A percentile compares a stretch with the other conserved stretches of the same genome.
Evolutionary conservation across 2,797 vertebrate species (phyloP).

Genomic region (Amniataba percoides): DNA sequence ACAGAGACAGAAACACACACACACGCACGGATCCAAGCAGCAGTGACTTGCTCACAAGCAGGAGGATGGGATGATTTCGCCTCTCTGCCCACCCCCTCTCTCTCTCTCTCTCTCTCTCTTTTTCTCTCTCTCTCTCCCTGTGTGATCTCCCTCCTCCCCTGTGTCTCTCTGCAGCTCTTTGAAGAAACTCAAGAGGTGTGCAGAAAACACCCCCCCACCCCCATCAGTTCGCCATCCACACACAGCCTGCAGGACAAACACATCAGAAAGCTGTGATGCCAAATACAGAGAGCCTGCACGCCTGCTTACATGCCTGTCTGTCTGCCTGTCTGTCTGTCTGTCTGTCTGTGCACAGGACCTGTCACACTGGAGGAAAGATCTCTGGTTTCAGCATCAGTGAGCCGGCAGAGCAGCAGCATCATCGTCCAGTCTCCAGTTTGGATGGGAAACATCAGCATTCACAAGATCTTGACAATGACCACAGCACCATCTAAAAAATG

Average conservation of each 20-base stretch:
- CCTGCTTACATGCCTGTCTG: no score
- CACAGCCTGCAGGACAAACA: conserved; percentile 45
- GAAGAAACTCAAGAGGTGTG: conserved; percentile 81
- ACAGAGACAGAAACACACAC: no score
- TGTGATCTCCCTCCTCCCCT: conserved; percentile 67
- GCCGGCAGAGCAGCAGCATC: neutral
- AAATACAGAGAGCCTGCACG: conserved; percentile 18
- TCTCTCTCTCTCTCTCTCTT: neutral
- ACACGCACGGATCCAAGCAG: conserved; percentile 40
- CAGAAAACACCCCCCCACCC: conserved; percentile 68
- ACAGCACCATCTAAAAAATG: conserved; percentile 79
- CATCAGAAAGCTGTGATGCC: conserved; percentile 21
- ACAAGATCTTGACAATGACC: conserved; percentile 51
- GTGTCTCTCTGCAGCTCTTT: conserved; percentile 80
- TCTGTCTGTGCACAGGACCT: neutral
- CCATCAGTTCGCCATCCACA: conserved; percentile 37
- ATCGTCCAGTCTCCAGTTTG: neutral
- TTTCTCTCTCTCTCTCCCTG: no score
- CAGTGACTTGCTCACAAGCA: conserved; percentile 51
- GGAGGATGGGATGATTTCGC: conserved; percentile 64
- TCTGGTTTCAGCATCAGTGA: conserved; percentile 3
- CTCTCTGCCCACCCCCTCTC: conserved; percentile 47
- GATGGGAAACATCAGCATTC: neutral
- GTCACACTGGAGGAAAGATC: neutral
- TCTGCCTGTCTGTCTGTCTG: no score